Evolutionary conservation across 1,140 invertebrate species (phyloP).

Genomic region (Atta colombica): DNA sequence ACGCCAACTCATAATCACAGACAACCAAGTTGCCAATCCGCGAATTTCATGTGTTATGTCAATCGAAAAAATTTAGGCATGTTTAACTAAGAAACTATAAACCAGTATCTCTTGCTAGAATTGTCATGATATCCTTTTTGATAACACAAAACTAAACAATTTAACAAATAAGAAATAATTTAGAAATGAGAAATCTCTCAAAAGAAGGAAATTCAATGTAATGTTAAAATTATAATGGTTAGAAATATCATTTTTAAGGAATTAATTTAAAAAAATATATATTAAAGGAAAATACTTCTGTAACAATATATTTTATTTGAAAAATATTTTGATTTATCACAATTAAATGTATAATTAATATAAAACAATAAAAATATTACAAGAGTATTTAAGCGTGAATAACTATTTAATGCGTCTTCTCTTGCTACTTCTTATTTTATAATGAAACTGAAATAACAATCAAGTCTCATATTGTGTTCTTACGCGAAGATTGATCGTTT

Average conservation of each 20-base stretch:
- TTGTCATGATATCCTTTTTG: background rate
- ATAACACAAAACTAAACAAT: background rate
- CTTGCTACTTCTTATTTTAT: background rate
- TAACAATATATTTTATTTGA: background rate
- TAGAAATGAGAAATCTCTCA: background rate
- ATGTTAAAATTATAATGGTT: background rate
- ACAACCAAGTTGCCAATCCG: conserved; percentile 17
- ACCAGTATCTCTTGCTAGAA: background rate
- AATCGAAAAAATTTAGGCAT: background rate
- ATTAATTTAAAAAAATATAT: background rate
- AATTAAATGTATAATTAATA: background rate
- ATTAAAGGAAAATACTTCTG: background rate
- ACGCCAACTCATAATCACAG: conserved; percentile 38
- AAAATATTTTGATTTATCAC: background rate
- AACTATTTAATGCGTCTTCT: background rate
- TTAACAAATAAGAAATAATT: background rate
- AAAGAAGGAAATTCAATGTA: background rate
- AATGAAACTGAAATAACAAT: conserved; percentile 4
- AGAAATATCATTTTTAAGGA: background rate
- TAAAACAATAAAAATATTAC: conserved; percentile 4
- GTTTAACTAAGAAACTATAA: background rate
- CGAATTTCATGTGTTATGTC: background rate
- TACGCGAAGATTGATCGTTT: conserved; percentile 60
- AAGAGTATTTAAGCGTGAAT: background rate
- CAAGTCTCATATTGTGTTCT: background rate